Evolutionary conservation across 2,888 invertebrate species (phyloP), one percentile per base, ranked within the genome.

Genomic region (Isoperla grammatica): DNA sequence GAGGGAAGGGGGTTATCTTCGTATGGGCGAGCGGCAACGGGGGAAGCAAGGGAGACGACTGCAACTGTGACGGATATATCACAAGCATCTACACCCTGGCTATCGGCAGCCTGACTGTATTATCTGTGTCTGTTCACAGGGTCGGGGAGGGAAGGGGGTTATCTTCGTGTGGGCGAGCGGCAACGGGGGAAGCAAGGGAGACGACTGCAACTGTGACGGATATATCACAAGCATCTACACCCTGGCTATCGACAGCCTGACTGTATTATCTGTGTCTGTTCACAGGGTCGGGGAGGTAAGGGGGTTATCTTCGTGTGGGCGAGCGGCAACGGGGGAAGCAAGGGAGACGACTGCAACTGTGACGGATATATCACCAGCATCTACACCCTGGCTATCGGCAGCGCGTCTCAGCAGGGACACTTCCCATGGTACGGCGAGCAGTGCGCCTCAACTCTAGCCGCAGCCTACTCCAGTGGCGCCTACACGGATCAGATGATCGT

Each of bases 1-100:
- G 76, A 6, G 94, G 95, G 0, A 87, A 84, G 72, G 95, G 95
- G 0, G 81, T 81, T 11, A 88, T 95, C 65, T 95, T 88, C 73
- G 88, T 94, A 0, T 95, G 95, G 92, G 95, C 95, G 0, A 88
- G 90, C 23, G 95, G 95, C 2, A 95, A 95, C 70, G 95, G 95
- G 0, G 94, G 95, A 3, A 81, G 81, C 9, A 80, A 83, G 62
- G 80, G 80, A 6, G 95, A 95, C 73, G 90, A 93, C 73, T 95
- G 96, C 71, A 90, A 91, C 69, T 92, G 92, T 72, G 96, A 96
- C 72, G 96, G 96, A 68, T 95, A 89, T 75, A 81, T 84, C 46
- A 78, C 88, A 22, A 90, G 87, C 71, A 86, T 92, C 64, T 92
- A 88, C 74, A 95, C 95, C 0, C 81, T 96, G 64, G 87, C 91